Evolutionary conservation across 2,888 invertebrate species (phyloP).

Genomic region (Hyposoter dolosus): DNA sequence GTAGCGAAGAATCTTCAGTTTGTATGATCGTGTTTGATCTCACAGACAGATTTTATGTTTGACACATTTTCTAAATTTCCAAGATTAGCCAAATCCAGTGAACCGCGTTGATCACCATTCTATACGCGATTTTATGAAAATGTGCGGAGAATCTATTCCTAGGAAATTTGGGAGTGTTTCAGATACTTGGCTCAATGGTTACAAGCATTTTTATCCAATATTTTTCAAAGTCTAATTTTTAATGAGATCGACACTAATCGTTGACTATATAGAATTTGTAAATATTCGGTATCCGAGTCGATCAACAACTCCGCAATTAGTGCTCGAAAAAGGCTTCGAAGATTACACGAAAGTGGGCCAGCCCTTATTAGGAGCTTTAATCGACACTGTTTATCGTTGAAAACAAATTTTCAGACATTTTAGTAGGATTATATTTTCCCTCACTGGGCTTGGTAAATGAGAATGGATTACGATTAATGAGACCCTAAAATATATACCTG

Average conservation of each 20-base stretch:
- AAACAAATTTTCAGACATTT: conserved; percentile 8
- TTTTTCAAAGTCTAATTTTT: not conserved
- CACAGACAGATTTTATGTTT: too few species aligned
- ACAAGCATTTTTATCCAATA: not conserved
- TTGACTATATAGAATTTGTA: not conserved
- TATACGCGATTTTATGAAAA: not conserved
- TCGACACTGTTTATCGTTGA: not conserved
- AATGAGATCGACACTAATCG: not conserved
- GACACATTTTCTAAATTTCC: too few species aligned
- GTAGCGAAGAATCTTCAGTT: not conserved
- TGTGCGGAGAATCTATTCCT: not conserved
- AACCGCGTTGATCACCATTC: not conserved
- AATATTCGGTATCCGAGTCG: not conserved
- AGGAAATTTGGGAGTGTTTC: not conserved
- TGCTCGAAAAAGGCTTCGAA: not conserved
- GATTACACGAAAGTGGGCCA: not conserved
- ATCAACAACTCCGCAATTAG: not conserved
- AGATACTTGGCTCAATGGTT: not conserved
- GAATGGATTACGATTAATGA: conserved; percentile 8
- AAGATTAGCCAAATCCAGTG: not conserved
- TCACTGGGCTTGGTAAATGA: not conserved
- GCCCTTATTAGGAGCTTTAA: not conserved
- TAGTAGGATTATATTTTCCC: not conserved
- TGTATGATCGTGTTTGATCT: not conserved
- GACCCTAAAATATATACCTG: not conserved